Conservation (phyloP, 2,113 vertebrate genomes). For the Peromyscus polionotus region DNA sequence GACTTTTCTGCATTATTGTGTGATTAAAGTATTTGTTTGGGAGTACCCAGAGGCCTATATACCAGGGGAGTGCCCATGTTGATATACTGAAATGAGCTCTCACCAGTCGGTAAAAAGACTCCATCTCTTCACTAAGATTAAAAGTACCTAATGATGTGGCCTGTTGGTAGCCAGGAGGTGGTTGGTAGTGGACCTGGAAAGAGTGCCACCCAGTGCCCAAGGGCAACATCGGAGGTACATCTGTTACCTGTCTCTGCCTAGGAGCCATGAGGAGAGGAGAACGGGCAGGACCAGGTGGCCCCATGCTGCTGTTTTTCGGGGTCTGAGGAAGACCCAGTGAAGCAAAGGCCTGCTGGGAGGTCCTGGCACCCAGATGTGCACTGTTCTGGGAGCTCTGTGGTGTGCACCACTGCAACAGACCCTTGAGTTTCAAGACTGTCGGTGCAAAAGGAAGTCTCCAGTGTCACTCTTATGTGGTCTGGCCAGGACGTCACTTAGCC, state of each 20-base stretch:
- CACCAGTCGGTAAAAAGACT: background rate
- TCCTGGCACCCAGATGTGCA: background rate
- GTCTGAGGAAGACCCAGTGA: background rate
- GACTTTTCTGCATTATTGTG: background rate
- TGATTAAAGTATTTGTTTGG: background rate
- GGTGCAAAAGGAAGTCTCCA: background rate
- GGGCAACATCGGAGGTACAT: background rate
- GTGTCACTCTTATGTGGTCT: background rate
- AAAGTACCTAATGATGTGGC: background rate
- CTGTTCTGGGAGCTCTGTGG: background rate
- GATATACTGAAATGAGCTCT: background rate
- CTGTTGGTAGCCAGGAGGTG: background rate
- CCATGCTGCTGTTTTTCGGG: background rate
- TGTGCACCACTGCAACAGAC: background rate
- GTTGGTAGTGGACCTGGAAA: background rate
- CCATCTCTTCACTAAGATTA: background rate
- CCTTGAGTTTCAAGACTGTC: background rate
- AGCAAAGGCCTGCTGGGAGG: background rate
- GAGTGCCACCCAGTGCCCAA: background rate
- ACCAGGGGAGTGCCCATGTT: background rate
- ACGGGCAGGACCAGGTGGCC: background rate
- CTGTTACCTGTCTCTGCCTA: background rate
- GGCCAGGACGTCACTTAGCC: background rate
- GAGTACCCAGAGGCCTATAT: background rate
- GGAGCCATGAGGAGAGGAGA: background rate